These are phyloP conservation scores for Ochotona curzoniae DNA, from an alignment of 2,113 vertebrate species.

Conservation along the genomic window DNA sequence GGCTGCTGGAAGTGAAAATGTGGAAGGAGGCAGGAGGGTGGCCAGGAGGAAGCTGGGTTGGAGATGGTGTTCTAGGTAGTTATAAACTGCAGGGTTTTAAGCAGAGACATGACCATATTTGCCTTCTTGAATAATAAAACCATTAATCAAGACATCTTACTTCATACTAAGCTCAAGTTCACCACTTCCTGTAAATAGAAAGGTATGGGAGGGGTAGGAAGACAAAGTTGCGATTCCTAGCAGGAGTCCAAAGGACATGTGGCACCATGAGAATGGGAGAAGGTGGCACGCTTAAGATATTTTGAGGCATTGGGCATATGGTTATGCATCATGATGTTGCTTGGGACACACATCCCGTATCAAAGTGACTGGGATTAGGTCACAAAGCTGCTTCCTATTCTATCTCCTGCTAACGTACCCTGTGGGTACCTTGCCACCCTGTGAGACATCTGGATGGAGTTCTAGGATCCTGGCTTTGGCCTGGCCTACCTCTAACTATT, in stretches of 20 bases:
- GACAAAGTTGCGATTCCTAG: not conserved
- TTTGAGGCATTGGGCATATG: not conserved
- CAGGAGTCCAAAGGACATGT: not conserved
- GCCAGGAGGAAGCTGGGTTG: not conserved
- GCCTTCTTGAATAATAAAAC: not conserved
- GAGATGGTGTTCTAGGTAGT: not conserved
- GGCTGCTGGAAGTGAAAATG: slow-evolving; percentile 19
- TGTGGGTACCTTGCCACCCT: too few relatives aligned
- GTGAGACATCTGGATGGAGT: too few relatives aligned
- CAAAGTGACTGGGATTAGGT: too few relatives aligned
- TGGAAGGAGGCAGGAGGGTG: not conserved
- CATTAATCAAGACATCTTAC: not conserved
- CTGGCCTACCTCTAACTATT: too few relatives aligned
- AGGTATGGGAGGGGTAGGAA: not conserved
- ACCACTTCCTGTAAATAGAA: not conserved
- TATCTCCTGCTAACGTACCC: too few relatives aligned
- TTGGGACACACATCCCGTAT: too few relatives aligned
- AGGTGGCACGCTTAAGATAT: not conserved
- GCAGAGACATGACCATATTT: not conserved
- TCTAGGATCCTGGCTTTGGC: too few relatives aligned
- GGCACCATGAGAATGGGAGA: not conserved
- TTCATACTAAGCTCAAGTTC: not conserved
- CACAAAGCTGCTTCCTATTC: too few relatives aligned
- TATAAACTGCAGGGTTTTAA: not conserved
- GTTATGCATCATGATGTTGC: too few relatives aligned